Percentiles rank a stretch among this genome's conserved stretches.
Conservation (phyloP, 2,888 invertebrate species). For the Physocephala rufipes region DNA sequence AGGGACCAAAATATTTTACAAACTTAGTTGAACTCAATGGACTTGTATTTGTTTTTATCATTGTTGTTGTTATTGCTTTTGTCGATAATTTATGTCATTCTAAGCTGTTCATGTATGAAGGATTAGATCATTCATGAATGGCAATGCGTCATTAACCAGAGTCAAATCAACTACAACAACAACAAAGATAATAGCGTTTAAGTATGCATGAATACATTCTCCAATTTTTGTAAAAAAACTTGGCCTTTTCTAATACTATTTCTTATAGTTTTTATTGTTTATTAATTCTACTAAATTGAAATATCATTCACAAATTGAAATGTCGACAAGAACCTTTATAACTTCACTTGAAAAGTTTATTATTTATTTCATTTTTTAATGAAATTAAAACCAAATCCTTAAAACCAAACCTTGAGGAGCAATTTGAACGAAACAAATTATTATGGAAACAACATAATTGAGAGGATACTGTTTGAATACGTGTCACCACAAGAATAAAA, state of each 20-base stretch:
- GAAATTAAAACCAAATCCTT: too few relatives aligned
- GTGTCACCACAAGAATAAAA: too few relatives aligned
- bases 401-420: too few relatives aligned
- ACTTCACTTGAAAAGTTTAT: too few relatives aligned
- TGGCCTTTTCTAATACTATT: too few relatives aligned
- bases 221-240: background rate
- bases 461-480: too few relatives aligned
- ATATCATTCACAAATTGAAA: conserved; percentile 5
- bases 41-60: conserved; percentile 22
- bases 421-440: too few relatives aligned
- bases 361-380: too few relatives aligned
- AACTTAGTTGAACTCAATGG: conserved; percentile 12
- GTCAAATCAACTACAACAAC: background rate
- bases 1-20: background rate
- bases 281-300: conserved; percentile 3
- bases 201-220: background rate
- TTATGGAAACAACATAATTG: too few relatives aligned
- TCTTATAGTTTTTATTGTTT: background rate
- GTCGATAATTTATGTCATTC: background rate
- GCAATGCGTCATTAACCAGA: background rate
- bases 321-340: too few relatives aligned
- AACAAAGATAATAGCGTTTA: conserved; percentile 4
- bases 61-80: conserved; percentile 8
- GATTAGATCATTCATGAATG: conserved; percentile 26
- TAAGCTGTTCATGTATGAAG: conserved; percentile 25